Evolutionary conservation across 2,113 vertebrate genomes (phyloP), one percentile per base, ranked within the genome.

Genomic region (Arothron firmamentum): DNA sequence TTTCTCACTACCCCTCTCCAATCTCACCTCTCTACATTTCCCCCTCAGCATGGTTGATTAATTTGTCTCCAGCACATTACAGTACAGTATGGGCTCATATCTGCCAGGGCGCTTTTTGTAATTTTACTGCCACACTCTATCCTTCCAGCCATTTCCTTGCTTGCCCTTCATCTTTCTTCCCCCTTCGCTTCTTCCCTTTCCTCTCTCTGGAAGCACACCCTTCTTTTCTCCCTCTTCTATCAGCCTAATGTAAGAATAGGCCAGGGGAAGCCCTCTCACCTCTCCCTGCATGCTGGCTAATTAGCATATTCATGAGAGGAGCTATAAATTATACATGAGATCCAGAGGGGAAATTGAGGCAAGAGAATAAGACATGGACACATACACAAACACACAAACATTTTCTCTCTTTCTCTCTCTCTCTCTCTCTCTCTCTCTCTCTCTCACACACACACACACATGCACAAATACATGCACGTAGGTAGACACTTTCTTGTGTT

Each of bases 241-340:
- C 88, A 89, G 87, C 84, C 72, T 70, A 84, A 88, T 77, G 88
- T 88, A 88, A 90, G 89, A 90, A 92, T 89, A 90, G 89, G 91
- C 90, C 80, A 89, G 89, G 91, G 91, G 87, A 91, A 91, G 88
- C 89, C 90, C 90, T 91, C 89, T 92, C 91, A 91, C 91, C 91
- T 91, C 89, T 88, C 89, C 79, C 87, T 90, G 89, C 87, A 89
- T 82, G 83, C 79, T 60, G 83, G 51, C 82, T 80, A 76, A 91
- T 92, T 90, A 90, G 85, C 91, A 92, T 92, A 92, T 92, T 91
- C 88, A 92, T 92, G 91, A 91, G 82, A 62, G 60, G 58, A 1
- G 0, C 59, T 75, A 92, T 92, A 84, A 88, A 91, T 91, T 89
- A 92, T 90, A 90, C 90, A 92, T 91, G 89, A 91, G 88, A 85